Conservation (phyloP, 2,113 vertebrate species). For the Malurus cyaneus region DNA sequence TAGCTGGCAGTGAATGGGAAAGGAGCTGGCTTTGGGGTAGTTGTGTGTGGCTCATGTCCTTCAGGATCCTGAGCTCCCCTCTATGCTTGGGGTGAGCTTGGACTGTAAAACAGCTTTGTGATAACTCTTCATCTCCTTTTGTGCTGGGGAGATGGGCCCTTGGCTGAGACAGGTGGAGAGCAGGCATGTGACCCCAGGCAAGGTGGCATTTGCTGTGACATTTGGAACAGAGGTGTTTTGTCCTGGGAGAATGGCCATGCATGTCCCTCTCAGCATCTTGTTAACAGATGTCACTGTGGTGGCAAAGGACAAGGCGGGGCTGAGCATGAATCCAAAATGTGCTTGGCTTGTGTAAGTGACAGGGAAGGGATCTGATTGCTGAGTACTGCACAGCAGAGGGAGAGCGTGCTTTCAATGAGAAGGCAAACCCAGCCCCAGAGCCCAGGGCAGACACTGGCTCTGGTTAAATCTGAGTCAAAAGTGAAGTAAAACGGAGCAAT, state of each 20-base stretch:
- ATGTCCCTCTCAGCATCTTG: not conserved
- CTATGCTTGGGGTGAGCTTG: not conserved
- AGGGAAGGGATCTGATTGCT: not conserved
- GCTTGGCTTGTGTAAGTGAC: not conserved
- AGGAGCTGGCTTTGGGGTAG: rapidly evolving
- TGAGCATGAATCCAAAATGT: not conserved
- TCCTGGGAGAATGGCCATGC: not conserved
- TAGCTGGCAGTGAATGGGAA: not conserved
- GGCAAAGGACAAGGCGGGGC: not conserved
- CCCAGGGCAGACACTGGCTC: not conserved
- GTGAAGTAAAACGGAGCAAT: not conserved
- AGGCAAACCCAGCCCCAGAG: not conserved
- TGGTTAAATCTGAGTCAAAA: not conserved
- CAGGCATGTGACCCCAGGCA: rapidly evolving
- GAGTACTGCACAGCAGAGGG: not conserved
- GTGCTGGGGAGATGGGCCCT: not conserved
- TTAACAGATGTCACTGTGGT: not conserved
- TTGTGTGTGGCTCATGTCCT: not conserved
- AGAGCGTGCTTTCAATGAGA: not conserved
- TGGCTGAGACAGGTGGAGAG: not conserved
- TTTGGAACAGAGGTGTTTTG: not conserved
- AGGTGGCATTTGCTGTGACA: not conserved
- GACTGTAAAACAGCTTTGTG: not conserved
- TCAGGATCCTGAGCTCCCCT: not conserved
- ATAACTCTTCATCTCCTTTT: not conserved